These are phyloP conservation scores for Thripadectes ignobilis DNA, from an alignment of 2,797 vertebrate species.

Conservation along the genomic window DNA sequence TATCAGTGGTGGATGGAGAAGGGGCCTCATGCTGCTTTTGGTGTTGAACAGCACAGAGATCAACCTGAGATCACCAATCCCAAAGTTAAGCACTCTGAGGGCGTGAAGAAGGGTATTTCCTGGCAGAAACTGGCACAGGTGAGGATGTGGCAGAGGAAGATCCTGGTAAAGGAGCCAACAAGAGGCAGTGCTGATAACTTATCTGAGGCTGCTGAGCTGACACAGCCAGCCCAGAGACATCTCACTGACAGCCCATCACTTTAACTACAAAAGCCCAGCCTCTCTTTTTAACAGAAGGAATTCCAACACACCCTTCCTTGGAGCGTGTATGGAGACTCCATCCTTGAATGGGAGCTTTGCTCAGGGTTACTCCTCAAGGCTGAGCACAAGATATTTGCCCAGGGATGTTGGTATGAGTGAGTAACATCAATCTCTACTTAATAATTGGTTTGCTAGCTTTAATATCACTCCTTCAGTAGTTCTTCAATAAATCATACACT, in stretches of 20 bases:
- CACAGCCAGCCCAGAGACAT: not conserved
- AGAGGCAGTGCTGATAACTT: not conserved
- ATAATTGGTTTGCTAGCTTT: not conserved
- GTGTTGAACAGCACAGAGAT: not conserved
- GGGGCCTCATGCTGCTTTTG: not conserved
- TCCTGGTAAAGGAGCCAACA: not conserved
- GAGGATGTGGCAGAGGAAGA: not conserved
- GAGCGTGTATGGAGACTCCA: not conserved
- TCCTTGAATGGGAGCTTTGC: too few relatives aligned
- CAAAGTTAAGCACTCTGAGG: not conserved
- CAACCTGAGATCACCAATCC: not conserved
- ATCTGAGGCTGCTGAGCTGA: not conserved
- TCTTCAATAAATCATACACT: not conserved
- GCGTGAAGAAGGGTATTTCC: not conserved
- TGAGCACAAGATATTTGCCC: not conserved
- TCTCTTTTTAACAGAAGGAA: not conserved
- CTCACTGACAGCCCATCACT: not conserved
- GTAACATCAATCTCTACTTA: not conserved
- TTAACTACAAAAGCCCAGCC: not conserved
- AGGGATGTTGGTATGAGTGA: rapidly evolving
- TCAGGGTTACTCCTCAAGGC: not conserved
- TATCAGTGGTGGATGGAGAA: too few relatives aligned
- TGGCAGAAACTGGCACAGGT: rapidly evolving
- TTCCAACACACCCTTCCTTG: not conserved
- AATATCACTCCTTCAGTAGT: not conserved